Evolutionary conservation across 2,888 invertebrate genomes (phyloP), one percentile per base, ranked within the genome.

Genomic region (Yponomeuta cagnagella): DNA sequence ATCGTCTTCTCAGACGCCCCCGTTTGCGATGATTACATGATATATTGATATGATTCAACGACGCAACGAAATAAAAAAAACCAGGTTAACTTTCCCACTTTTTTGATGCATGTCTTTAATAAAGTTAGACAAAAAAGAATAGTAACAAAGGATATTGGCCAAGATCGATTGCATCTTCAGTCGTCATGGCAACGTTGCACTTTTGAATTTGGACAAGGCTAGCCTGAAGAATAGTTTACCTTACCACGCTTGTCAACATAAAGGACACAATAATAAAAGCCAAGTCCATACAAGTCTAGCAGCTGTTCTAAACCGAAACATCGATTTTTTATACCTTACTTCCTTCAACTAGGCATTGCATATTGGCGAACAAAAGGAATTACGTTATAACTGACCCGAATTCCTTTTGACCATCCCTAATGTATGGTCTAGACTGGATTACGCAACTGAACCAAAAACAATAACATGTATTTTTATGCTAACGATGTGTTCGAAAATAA

Each of bases 401-500:
- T 31, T 31, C 30, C 33, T 65, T 6, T 65, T 31, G 33, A 65
- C 10, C 52, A 58, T 58, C 65, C 30, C 30, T 31, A 65, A 31
- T 31, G 65, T 6, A 33, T 33, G 65, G 65, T 65, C 65, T 65
- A 65, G 65, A 65, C 65, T 65, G 12, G 2, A 65, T 65, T 65
- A 58, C 8, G 52, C 33, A 65, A 30, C 10, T 33, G 10, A 33
- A 31, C 33, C 12, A 12, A 65, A 65, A 65, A 65, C 65, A 65
- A 65, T 65, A 65, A 65, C 65, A 10, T 65, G 31, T 65, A 65
- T 65, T 65, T 30, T 30, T 30, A 65, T 65, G 65, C 31, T 31
- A 65, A 65, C 30, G 33, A 30, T 10, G 65, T 31, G 65, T 65
- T 65, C 65, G 65, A 31, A 31, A 33, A 31, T 65, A 58, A 58